Base-by-base conservation (phyloP, 2,888 invertebrate species). In the Drosophila suboccidentalis region DNA sequence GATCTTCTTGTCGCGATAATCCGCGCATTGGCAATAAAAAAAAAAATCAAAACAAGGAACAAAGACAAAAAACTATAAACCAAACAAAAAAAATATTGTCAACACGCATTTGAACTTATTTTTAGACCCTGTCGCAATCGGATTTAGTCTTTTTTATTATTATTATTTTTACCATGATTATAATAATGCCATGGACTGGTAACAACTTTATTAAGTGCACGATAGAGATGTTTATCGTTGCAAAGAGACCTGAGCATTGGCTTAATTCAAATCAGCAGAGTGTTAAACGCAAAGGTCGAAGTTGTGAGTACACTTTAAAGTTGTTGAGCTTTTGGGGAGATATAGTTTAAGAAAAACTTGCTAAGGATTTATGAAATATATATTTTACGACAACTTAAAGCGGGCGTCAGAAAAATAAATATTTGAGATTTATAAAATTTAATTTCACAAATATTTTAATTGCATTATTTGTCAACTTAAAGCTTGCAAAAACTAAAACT, bases 1-100 rank as follows among this genome's bases (percentile, higher is more conserved):
- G 86, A 89, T 89, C 84, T 83, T 87, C 87, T 89, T 79, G 89
- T 81, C 70, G 86, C 85, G 86, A 86, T 86, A 86, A 86, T 86
- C 86, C 89, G 63, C 68, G 75, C 82, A 82, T 81, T 84, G 85
- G 75, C 71, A 82, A 82, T 87, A 47, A 47, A 43, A 54, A 59
- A 47, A 61, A 32, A 61, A 17, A 65, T n/a, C n/a, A n/a, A n/a
- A n/a, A n/a, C n/a, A n/a, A n/a, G n/a, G n/a, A n/a, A n/a, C n/a
- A n/a, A n/a, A n/a, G n/a, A n/a, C n/a, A 75, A 46, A 50, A 57
- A 50, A 50, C 22, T 41, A 36, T 53, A 32, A 47, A 50, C 34
- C 32, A 32, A 54, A 46, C 66, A 59, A 63, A 70, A 71, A 71
- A 87, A 26, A 26, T 4, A 22, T 22, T 87, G 89, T 89, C 87